Evolutionary conservation across 2,113 vertebrate species (phyloP).

Genomic region (Nematolebias whitei): DNA sequence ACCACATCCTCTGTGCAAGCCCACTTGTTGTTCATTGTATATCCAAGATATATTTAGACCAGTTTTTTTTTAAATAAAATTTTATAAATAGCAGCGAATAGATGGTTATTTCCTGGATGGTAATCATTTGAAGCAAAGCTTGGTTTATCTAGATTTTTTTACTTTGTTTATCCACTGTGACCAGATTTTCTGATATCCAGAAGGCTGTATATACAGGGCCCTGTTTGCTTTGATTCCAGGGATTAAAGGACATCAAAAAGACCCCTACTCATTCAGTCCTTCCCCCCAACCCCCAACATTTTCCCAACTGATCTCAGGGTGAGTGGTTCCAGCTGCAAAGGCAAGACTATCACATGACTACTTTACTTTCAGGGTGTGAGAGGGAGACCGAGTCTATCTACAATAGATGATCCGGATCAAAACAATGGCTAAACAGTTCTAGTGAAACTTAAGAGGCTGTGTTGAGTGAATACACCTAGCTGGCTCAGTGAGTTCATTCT

Average conservation of each 20-base stretch:
- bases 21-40: too few relatives aligned
- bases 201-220: conserved; percentile 21
- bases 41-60: neutral
- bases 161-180: conserved; percentile 3
- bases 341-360: conserved; percentile 35
- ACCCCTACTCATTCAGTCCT: conserved; percentile 43
- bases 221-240: conserved; percentile 66
- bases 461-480: conserved; percentile 36
- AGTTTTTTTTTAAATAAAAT: too few relatives aligned
- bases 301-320: conserved; percentile 56
- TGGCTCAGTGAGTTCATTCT: conserved; percentile 42
- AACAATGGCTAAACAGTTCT: conserved; percentile 64
- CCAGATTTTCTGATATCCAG: conserved; percentile 23
- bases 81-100: neutral
- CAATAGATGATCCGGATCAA: conserved; percentile 53
- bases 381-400: conserved; percentile 32
- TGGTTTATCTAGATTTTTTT: neutral
- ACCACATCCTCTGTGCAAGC: too few relatives aligned
- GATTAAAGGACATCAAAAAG: conserved; percentile 76
- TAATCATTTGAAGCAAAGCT: neutral
- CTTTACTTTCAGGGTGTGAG: conserved; percentile 52
- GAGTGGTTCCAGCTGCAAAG: conserved; percentile 73
- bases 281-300: conserved; percentile 17
- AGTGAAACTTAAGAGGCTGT: conserved; percentile 60
- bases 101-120: neutral